Conservation (phyloP, 2,797 vertebrate genomes). For the Hippocampus kuda region DNA sequence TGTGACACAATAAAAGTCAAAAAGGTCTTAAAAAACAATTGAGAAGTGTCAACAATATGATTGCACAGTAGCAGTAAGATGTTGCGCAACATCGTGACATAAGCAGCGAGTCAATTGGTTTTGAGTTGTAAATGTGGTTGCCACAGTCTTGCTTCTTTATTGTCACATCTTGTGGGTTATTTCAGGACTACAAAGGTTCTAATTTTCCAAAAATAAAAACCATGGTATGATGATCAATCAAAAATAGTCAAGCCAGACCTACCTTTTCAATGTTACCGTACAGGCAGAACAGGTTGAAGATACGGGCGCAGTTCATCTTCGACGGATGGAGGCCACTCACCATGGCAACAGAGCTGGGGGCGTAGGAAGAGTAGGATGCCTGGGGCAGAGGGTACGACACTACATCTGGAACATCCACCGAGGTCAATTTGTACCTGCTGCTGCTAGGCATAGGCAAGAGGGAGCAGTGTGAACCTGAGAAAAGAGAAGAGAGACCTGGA, state of each 20-base stretch:
- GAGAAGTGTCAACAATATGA: no score
- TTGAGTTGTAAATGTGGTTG: no score
- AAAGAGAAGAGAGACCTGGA: not conserved
- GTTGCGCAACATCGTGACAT: no score
- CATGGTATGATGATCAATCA: no score
- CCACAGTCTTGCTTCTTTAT: no score
- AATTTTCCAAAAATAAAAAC: no score
- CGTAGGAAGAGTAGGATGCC: constrained; percentile 75
- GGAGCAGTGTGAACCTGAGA: constrained; percentile 78
- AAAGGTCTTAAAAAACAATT: no score
- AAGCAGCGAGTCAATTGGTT: no score
- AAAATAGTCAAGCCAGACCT: not conserved
- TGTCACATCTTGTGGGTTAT: no score
- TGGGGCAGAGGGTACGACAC: constrained; percentile 89
- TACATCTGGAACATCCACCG: constrained; percentile 83
- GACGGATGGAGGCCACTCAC: constrained; percentile 88
- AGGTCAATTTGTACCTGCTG: constrained; percentile 82
- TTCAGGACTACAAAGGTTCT: no score
- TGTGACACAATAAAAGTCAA: no score
- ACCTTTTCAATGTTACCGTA: constrained; percentile 99
- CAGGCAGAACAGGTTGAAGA: constrained; percentile 97
- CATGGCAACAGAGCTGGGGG: constrained; percentile 89
- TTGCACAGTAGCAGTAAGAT: no score
- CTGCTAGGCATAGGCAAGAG: constrained; percentile 81
- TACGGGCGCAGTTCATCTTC: constrained; percentile 95